Conservation (phyloP, 2,113 vertebrate genomes). For the Microcebus griseorufus region DNA sequence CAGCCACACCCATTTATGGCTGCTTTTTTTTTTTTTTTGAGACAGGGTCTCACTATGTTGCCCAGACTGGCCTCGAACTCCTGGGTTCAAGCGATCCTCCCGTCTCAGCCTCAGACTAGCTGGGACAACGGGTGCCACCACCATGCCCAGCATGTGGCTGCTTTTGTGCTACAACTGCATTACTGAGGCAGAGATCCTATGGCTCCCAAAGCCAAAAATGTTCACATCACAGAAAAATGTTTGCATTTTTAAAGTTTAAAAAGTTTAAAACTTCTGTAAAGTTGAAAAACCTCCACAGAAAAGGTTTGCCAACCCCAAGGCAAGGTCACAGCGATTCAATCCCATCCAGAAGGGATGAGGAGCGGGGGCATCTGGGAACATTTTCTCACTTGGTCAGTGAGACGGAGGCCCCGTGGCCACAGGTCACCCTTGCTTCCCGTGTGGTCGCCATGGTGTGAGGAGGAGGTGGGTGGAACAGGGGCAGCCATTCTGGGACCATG, state of each 20-base stretch:
- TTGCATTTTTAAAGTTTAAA: neutral
- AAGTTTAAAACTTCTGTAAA: no score
- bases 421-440: neutral
- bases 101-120: neutral
- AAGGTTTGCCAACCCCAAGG: neutral
- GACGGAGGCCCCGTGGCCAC: neutral
- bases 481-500: neutral
- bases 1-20: neutral
- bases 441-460: accelerated
- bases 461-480: neutral
- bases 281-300: neutral
- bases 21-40: neutral
- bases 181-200: neutral
- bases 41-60: neutral
- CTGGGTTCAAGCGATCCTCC: neutral
- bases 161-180: neutral
- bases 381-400: neutral
- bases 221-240: neutral
- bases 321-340: neutral
- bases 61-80: neutral
- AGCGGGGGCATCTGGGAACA: neutral
- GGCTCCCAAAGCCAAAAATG: neutral
- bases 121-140: neutral
- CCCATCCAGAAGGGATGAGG: neutral
- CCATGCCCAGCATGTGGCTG: neutral